Base-by-base conservation (phyloP, 1,140 invertebrate genomes). In the Babylonia areolata region DNA sequence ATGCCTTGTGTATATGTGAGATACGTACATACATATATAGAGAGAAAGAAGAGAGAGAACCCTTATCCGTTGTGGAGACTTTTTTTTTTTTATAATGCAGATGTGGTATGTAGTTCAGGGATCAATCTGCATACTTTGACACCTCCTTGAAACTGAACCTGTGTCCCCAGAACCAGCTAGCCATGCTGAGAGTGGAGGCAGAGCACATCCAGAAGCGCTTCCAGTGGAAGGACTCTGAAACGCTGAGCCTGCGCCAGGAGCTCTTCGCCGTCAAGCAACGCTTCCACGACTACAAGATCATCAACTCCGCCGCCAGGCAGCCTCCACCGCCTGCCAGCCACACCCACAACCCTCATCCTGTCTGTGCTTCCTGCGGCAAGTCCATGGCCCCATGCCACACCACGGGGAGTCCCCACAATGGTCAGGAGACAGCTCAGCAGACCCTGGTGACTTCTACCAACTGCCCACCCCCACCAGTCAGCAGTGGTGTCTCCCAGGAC, bases 141-240 rank as follows among this genome's bases (percentile, higher is more conserved):
- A n/a, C n/a, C n/a, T n/a, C n/a, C n/a, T n/a, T n/a, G n/a, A n/a
- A n/a, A n/a, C n/a, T n/a, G n/a, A n/a, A 40, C 23, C 6, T 77
- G 75, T 37, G 35, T 79, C 42, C 46, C 5, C 69, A 84, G 82
- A 73, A 51, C 46, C 73, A 83, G 40, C 71, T 87, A 51, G 86
- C 86, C n/a, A 58, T 82, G 73, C 51, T 87, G 54, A 73, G 54
- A 54, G 86, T 75, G 71, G 86, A 87, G 51, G 81, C 81, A 2
- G 86, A 87, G 81, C 86, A 87, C 81, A 40, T 87, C 42, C 40
- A 87, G 64, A 87, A 87, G 71, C 40, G 81, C 17, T 69, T 87
- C 35, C 23, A n/a, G 33, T 87, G 86, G 86, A 87, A 87, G 51
- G 86, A 87, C 39, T 64, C 42, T 11, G 75, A 87, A 77, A 81